Conservation (phyloP, 2,888 invertebrate species). For the Caenorhabditis sp. region DNA sequence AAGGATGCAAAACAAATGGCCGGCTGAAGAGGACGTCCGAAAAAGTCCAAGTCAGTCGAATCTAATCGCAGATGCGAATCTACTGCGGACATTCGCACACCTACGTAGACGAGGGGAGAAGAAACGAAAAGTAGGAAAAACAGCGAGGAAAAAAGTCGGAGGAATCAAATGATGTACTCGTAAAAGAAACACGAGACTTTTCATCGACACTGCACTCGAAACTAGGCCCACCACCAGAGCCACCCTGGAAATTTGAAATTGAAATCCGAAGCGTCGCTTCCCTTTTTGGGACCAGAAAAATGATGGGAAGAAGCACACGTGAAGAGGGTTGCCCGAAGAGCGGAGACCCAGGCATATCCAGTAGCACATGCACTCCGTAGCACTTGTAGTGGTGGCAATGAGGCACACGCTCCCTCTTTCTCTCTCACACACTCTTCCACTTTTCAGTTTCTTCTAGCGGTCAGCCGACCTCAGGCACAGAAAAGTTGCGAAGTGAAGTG, state of each 20-base stretch:
- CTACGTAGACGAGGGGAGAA: background rate
- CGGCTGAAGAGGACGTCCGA: background rate
- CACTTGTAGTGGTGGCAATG: slow-evolving; percentile 29
- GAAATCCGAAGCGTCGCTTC: slow-evolving; percentile 48
- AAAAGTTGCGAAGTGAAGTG: slow-evolving; percentile 24
- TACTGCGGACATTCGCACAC: slow-evolving; percentile 15
- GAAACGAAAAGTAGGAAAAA: background rate
- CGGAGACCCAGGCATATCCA: slow-evolving; percentile 45
- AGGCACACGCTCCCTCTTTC: slow-evolving; percentile 29
- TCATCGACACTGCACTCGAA: slow-evolving; percentile 12
- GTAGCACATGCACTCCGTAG: slow-evolving; percentile 45
- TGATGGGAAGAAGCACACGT: slow-evolving; percentile 26
- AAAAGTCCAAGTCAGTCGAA: slow-evolving; percentile 10
- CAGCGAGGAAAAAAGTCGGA: background rate
- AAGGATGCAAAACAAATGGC: slow-evolving; percentile 2
- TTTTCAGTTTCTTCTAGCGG: slow-evolving; percentile 16
- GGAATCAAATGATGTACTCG: background rate
- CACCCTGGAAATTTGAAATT: slow-evolving; percentile 38
- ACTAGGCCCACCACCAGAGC: background rate
- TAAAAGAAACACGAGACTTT: slow-evolving; percentile 39
- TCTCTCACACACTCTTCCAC: no score
- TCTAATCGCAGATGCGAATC: slow-evolving; percentile 27
- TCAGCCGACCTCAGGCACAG: slow-evolving; percentile 35
- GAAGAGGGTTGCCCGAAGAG: slow-evolving; percentile 17
- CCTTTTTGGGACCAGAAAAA: slow-evolving; percentile 15